Evolutionary conservation across 2,888 invertebrate species (phyloP).

Genomic region (Pachliopta kotzebuea): DNA sequence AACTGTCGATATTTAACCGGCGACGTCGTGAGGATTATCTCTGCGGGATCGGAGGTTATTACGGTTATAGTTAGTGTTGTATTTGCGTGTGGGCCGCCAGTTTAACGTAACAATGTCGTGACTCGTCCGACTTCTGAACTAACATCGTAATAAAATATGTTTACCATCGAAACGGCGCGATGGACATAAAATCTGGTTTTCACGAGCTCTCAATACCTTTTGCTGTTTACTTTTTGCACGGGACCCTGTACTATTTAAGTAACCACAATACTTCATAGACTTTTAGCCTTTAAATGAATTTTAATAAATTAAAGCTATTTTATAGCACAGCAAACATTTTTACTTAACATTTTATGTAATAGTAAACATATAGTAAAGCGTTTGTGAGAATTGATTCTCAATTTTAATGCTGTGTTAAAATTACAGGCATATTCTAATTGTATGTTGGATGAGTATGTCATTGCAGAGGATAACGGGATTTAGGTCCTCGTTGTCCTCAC

Average conservation of each 20-base stretch:
- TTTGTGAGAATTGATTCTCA: too few species aligned
- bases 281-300: not conserved
- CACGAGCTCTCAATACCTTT: constrained; percentile 37
- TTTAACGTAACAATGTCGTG: constrained; percentile 61
- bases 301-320: too few species aligned
- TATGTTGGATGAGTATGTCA: not conserved
- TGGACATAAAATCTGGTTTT: constrained; percentile 49
- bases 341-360: too few species aligned
- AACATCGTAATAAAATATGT: constrained; percentile 64
- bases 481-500: constrained; percentile 9
- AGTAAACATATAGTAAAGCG: too few species aligned
- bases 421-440: too few species aligned
- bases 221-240: constrained; percentile 22
- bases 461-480: not conserved
- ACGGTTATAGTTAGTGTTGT: constrained; percentile 48
- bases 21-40: constrained; percentile 35
- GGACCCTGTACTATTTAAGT: not conserved
- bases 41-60: constrained; percentile 40
- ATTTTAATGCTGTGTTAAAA: too few species aligned
- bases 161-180: constrained; percentile 48
- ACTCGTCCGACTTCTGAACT: constrained; percentile 56
- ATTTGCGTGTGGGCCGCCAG: constrained; percentile 61
- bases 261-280: not conserved
- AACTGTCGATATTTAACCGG: constrained; percentile 31
- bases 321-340: too few species aligned